These are phyloP conservation scores for Lineus longissimus DNA, from an alignment of 1,140 invertebrate genomes.

Conservation along the genomic window DNA sequence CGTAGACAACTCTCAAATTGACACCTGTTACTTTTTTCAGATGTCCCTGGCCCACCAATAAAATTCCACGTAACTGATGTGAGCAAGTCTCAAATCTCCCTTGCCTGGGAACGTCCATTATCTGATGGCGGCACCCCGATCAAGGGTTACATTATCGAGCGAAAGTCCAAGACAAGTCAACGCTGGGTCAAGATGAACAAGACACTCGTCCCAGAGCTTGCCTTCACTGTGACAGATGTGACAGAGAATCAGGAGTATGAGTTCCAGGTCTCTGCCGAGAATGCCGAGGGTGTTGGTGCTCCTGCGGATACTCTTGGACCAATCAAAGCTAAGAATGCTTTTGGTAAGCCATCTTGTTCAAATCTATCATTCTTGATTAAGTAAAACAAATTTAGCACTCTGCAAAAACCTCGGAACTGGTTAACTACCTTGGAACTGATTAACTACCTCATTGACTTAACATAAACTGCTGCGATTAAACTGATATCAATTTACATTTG, in stretches of 20 bases:
- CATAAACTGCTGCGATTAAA: background rate
- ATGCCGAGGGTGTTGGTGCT: slow-evolving; percentile 89
- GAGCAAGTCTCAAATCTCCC: slow-evolving; percentile 85
- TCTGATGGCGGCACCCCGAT: slow-evolving; percentile 89
- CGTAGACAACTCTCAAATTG: too few species aligned
- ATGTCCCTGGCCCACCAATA: slow-evolving; percentile 77
- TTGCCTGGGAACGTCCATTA: slow-evolving; percentile 85
- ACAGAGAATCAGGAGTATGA: slow-evolving; percentile 94
- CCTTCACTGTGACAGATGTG: slow-evolving; percentile 88
- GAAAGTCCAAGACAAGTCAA: slow-evolving; percentile 77
- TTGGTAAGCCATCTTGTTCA: slow-evolving; percentile 45
- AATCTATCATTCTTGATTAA: too few species aligned
- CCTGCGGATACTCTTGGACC: slow-evolving; percentile 70
- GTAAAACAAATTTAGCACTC: too few species aligned
- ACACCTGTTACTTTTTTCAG: slow-evolving; percentile 12
- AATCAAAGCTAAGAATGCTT: slow-evolving; percentile 23
- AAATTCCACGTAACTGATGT: slow-evolving; percentile 87
- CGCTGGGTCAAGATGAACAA: slow-evolving; percentile 82
- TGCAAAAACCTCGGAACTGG: too few species aligned
- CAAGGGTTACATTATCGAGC: slow-evolving; percentile 87
- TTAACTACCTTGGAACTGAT: too few species aligned
- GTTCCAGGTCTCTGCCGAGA: slow-evolving; percentile 92
- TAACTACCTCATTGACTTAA: background rate
- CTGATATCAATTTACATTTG: background rate
- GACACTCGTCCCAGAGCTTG: slow-evolving; percentile 90